Evolutionary conservation across 2,113 vertebrate species (phyloP).

Genomic region (Panthera tigris): DNA sequence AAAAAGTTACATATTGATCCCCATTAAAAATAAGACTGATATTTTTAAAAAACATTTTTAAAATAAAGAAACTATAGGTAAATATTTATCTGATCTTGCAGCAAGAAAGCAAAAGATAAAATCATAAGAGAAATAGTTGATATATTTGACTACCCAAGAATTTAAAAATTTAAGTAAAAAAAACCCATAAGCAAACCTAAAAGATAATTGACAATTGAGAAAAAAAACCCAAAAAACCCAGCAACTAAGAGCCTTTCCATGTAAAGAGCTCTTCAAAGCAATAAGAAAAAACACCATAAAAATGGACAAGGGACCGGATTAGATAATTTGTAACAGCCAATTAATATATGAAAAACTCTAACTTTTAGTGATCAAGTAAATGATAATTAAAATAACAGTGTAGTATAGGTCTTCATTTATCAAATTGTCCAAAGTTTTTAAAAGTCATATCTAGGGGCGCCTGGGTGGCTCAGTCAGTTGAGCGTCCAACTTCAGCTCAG

Average conservation of each 20-base stretch:
- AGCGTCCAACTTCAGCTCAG: too few relatives aligned
- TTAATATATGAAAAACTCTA: neutral
- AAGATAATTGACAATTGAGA: neutral
- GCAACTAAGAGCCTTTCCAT: neutral
- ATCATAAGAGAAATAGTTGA: slow-evolving; percentile 11
- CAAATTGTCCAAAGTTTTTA: neutral
- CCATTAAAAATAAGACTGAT: neutral
- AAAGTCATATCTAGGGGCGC: neutral
- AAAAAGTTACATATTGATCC: neutral
- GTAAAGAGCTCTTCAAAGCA: neutral
- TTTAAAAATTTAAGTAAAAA: neutral
- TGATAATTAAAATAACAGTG: neutral
- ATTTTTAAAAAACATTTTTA: neutral
- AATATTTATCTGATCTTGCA: neutral
- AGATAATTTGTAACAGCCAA: neutral
- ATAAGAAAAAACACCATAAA: neutral
- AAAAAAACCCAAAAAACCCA: neutral
- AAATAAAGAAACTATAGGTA: neutral
- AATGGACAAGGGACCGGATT: neutral
- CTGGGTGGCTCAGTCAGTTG: too few relatives aligned
- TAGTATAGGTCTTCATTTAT: neutral
- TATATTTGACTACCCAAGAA: neutral
- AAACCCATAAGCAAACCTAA: neutral
- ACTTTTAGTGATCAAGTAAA: neutral
- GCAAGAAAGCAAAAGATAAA: slow-evolving; percentile 11